These are phyloP conservation scores for Pherbina coryleti DNA, from an alignment of 2,888 invertebrate species.

Conservation along the genomic window DNA sequence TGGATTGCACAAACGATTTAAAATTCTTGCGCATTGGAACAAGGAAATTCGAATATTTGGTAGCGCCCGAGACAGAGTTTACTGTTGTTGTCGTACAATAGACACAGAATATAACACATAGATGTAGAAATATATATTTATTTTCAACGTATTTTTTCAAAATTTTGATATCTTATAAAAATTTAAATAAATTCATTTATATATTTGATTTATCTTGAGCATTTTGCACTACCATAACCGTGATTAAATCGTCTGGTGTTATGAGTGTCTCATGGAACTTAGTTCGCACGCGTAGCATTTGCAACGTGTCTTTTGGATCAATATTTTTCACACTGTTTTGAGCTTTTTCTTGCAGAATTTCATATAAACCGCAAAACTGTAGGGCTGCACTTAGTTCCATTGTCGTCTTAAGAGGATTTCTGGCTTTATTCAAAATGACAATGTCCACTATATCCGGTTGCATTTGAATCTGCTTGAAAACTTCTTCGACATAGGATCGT, in stretches of 20 bases:
- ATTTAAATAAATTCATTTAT: conserved; percentile 19
- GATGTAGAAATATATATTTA: neutral
- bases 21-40: conserved; percentile 64
- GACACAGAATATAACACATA: conserved; percentile 21
- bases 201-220: conserved; percentile 54
- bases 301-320: conserved; percentile 57
- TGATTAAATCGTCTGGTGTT: conserved; percentile 64
- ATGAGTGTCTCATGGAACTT: conserved; percentile 62
- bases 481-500: conserved; percentile 62
- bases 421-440: conserved; percentile 61
- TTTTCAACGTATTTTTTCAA: conserved; percentile 15
- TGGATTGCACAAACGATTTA: conserved; percentile 63
- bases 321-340: conserved; percentile 59
- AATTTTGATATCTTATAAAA: conserved; percentile 14
- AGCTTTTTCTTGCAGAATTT: conserved; percentile 61
- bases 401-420: conserved; percentile 64
- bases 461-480: conserved; percentile 53
- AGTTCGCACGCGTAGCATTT: conserved; percentile 62
- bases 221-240: conserved; percentile 64
- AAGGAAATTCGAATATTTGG: conserved; percentile 62
- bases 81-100: conserved; percentile 64
- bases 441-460: conserved; percentile 63
- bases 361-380: conserved; percentile 63
- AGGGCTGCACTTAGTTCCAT: conserved; percentile 58
- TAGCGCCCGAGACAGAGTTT: conserved; percentile 63